phyloP scores from a whole-genome alignment of 2,113 vertebrate species.

The Acrocephalus arundinaceus region DNA sequence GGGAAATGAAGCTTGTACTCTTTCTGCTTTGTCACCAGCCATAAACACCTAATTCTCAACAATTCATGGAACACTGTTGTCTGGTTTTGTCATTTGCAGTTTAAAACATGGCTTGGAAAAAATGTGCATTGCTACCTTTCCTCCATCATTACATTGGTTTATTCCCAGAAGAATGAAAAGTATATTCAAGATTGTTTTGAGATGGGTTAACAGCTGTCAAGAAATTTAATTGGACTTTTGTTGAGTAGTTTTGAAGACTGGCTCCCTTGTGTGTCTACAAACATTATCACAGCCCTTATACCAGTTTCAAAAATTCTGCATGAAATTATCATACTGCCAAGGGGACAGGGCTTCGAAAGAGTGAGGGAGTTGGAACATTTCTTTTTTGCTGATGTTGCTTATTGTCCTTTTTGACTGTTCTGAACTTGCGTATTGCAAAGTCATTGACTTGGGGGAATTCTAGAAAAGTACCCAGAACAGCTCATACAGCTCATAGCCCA shows the following conservation, averaged over 20 bases:
- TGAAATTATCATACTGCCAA: neutral
- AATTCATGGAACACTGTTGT: neutral
- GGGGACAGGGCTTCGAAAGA: neutral
- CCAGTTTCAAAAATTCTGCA: neutral
- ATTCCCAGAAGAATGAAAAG: conserved; percentile 8
- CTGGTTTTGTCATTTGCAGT: neutral
- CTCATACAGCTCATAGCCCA: neutral
- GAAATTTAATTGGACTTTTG: conserved; percentile 24
- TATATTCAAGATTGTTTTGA: conserved; percentile 22
- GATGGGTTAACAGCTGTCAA: conserved; percentile 20
- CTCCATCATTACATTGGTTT: neutral
- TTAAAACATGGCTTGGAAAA: neutral
- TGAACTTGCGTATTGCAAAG: neutral
- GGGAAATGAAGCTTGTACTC: neutral
- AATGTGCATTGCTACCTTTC: neutral
- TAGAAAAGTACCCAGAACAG: neutral
- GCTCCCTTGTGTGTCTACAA: neutral
- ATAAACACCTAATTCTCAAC: neutral
- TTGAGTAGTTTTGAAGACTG: neutral
- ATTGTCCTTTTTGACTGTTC: neutral
- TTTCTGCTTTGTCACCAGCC: conserved; percentile 1
- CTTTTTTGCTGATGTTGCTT: neutral
- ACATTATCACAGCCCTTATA: neutral
- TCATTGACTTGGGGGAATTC: neutral
- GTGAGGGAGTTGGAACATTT: neutral